Percentiles rank a stretch among this genome's conserved stretches.
phyloP scores from a whole-genome alignment of 2,797 vertebrate species.

The Galago senegalensis region DNA sequence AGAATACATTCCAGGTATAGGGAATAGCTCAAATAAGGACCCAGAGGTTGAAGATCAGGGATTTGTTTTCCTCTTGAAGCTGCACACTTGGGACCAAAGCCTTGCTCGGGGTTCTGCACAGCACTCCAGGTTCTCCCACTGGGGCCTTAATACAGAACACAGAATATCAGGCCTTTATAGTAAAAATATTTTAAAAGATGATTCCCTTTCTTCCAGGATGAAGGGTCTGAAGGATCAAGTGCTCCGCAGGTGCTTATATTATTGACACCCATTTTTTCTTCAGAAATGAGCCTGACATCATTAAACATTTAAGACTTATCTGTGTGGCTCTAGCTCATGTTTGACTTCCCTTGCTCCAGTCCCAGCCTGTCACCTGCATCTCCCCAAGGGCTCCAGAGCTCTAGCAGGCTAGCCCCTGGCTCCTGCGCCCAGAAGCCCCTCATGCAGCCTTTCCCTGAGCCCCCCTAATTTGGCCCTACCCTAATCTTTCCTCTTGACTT shows the following conservation, averaged over 20 bases:
- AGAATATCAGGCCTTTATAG: neutral
- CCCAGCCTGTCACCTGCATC: neutral
- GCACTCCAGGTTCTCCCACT: neutral
- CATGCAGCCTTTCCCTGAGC: neutral
- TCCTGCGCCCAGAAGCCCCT: neutral
- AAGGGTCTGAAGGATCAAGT: neutral
- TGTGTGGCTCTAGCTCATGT: conserved; percentile 13
- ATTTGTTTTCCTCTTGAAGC: neutral
- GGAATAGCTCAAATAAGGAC: neutral
- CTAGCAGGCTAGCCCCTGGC: neutral
- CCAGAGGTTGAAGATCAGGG: neutral
- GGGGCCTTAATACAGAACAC: neutral
- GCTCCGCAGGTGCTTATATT: neutral
- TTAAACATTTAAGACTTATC: neutral
- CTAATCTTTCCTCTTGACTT: conserved; percentile 40
- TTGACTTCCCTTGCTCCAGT: neutral
- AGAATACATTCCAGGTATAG: neutral
- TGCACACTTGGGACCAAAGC: neutral
- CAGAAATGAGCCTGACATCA: neutral
- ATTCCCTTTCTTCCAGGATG: neutral
- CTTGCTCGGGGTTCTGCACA: neutral
- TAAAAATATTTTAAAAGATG: neutral
- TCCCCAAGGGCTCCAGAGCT: neutral
- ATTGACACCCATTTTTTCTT: conserved; percentile 27
- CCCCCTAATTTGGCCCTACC: neutral